Evolutionary conservation across 2,113 vertebrate species (phyloP), one percentile per base, ranked within the genome.

Genomic region (Engraulis encrasicolus): DNA sequence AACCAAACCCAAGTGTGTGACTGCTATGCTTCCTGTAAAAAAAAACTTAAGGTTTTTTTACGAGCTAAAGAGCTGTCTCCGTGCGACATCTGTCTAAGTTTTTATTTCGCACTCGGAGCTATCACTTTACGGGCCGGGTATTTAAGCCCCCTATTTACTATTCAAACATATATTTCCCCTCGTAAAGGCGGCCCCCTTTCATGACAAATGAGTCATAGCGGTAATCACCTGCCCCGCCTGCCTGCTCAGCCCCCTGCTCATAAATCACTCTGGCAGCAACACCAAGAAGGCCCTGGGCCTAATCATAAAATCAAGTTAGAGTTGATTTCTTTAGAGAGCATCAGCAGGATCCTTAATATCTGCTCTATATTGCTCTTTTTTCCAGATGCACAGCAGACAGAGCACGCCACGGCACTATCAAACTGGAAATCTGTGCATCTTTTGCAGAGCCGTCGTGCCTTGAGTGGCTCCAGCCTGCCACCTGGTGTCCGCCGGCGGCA

Each of bases 301-400:
- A 74, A 74, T 74, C 66, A 74, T 74, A 74, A 74, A 81, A 81
- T 52, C 79, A 79, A 52, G 58, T 85, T 80, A 77, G 79, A 50
- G 31, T 52, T 85, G 71, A 78, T 85, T 85, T 85, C 83, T 80
- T 81, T 50, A 31, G 83, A 85, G 83, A 74, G 81, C n/a, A 12
- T 31, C 31, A 27, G 79, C 71, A 77, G 34, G 40, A 48, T 85
- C 77, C 79, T 80, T 81, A 66, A 37, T 78, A 71, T 77, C 83
- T 84, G 23, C 36, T 48, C 66, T 18, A 80, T 54, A 74, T 74
- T 74, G 66, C 66, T 74, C 66, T 74, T 87, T 78, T 84, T 0
- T 84, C 89, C 93, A 92, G 7, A 38, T 93, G 93, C 89, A 86
- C 23, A 90, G 48, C 89, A 81, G 82, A 90, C 50, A 91, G 48